Base-by-base conservation (phyloP, 2,797 vertebrate species). In the Coilia nasus region DNA sequence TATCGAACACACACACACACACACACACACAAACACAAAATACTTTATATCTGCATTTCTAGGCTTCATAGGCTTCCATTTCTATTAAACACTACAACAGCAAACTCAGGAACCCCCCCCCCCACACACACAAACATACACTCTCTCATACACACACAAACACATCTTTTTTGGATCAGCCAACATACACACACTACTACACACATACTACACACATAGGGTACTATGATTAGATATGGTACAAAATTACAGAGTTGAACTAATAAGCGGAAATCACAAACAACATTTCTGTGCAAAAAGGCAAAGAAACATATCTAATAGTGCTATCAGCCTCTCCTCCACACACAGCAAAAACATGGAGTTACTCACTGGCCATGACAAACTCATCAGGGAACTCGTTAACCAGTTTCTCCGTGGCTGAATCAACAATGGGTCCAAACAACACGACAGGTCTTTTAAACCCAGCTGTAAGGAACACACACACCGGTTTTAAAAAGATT, bases 361-460 rank as follows among this genome's bases (percentile, higher is more conserved):
- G 21, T 25, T 59, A 96, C 97, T 96, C 94, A 99, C 98, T 99
- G 86, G 98, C 98, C 21, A 96, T 67, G 83, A 98, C 91, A 89
- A 97, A 99, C n/a, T 95, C 89, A n/a, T 95, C 87, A 0, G 98
- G 98, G 84, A 98, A 91, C 47, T 98, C 98, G 17, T 60, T 94
- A 85, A 92, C 96, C 88, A 99, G 84, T 88, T 97, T 99, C 17
- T 99, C 98, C 92, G 97, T 97, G 35, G 97, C 98, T 0, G 97
- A 92, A 62, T 99, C 98, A 23, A 98, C 96, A 88, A 99, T 98
- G 23, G 98, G 98, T 35, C 98, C 98, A 86, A 99, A 99, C 62
- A 99, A 94, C 47, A 99, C 98, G 80, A 99, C 96, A 0, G 98
- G 98, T 90, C 98, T 97, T 90, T 93, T 97, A 92, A 99, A 99